phyloP scores from a whole-genome alignment of 2,797 vertebrate species.

The Syngnathus rostellatus region DNA sequence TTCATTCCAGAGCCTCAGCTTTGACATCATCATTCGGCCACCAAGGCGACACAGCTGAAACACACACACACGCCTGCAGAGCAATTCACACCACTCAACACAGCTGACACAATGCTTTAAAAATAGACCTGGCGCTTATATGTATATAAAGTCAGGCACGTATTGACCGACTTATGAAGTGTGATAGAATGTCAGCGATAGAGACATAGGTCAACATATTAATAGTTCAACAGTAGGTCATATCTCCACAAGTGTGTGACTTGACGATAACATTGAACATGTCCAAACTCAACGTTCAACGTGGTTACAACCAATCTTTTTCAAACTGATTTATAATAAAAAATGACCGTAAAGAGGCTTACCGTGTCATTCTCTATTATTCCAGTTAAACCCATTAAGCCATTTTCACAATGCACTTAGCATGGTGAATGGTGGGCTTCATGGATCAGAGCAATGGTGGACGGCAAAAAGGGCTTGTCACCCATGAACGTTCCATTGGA shows the following conservation, averaged over 20 bases:
- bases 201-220: slow-evolving; percentile 18
- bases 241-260: slow-evolving; percentile 9
- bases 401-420: too few species aligned
- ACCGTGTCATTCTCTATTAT: not conserved
- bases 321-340: too few species aligned
- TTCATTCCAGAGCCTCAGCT: slow-evolving; percentile 48
- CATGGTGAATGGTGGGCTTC: too few species aligned
- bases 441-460: too few species aligned
- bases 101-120: slow-evolving; percentile 52
- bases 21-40: slow-evolving; percentile 55
- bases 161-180: not conserved
- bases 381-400: not conserved
- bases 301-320: too few species aligned
- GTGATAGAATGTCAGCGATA: not conserved
- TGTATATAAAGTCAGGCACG: slow-evolving; percentile 8
- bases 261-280: not conserved
- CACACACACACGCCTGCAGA: slow-evolving; percentile 49
- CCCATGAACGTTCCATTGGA: too few species aligned
- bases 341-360: not conserved
- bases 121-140: slow-evolving; percentile 48
- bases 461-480: too few species aligned
- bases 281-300: not conserved
- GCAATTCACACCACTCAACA: slow-evolving; percentile 34
- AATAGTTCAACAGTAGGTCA: slow-evolving; percentile 17
- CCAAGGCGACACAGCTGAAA: slow-evolving; percentile 57